phyloP scores from a whole-genome alignment of 2,113 vertebrate species.

The Morone chrysops region DNA sequence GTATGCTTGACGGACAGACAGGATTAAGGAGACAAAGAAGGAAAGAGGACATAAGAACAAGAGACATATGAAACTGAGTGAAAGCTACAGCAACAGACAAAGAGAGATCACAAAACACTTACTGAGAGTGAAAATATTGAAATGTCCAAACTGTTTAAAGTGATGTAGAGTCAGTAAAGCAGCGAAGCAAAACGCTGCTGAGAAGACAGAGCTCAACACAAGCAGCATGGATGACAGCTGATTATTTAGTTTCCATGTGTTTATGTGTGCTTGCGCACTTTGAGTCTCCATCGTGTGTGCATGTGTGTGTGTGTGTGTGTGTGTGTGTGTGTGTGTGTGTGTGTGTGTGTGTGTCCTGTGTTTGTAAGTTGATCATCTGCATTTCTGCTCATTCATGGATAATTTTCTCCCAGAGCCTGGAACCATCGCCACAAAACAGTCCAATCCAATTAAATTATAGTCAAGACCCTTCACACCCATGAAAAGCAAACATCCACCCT shows the following conservation, averaged over 20 bases:
- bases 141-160: constrained; percentile 53
- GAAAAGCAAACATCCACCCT: constrained; percentile 54
- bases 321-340: too few species aligned
- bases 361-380: constrained; percentile 35
- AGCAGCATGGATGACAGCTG: constrained; percentile 36
- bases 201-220: constrained; percentile 30
- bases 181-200: constrained; percentile 39
- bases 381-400: constrained; percentile 42
- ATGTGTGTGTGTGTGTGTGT: too few species aligned
- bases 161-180: constrained; percentile 48
- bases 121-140: constrained; percentile 41
- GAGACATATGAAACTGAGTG: background rate
- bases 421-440: constrained; percentile 50
- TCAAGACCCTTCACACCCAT: constrained; percentile 49
- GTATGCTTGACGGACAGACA: background rate
- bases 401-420: constrained; percentile 45
- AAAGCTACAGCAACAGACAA: background rate
- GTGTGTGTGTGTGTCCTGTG: background rate
- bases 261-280: background rate
- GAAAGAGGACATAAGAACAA: background rate
- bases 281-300: background rate
- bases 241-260: constrained; percentile 48
- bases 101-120: constrained; percentile 26
- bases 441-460: constrained; percentile 61
- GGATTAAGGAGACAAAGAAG: background rate